Conservation (phyloP, 2,113 vertebrate species). For the Odocoileus hemionus region DNA sequence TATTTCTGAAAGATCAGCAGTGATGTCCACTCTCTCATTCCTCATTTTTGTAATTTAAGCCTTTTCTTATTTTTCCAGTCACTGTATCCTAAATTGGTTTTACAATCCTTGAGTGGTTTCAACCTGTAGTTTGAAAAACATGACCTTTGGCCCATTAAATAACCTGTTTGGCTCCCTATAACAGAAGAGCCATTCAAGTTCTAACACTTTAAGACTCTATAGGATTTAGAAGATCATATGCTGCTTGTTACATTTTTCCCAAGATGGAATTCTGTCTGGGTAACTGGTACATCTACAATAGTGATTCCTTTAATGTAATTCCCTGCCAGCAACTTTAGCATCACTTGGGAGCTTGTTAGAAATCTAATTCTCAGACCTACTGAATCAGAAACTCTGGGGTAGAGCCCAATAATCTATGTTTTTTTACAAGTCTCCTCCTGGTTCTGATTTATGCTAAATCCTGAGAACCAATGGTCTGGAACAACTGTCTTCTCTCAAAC, state of each 20-base stretch:
- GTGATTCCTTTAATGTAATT: not conserved
- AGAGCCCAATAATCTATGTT: not conserved
- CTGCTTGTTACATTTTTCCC: not conserved
- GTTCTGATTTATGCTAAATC: not conserved
- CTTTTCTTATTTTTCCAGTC: not conserved
- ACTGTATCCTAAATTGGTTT: not conserved
- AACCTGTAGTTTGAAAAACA: not conserved
- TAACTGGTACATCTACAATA: not conserved
- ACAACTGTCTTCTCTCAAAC: not conserved
- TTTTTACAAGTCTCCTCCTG: not conserved
- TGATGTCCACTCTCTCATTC: not conserved
- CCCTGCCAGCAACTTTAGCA: not conserved
- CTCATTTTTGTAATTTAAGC: not conserved
- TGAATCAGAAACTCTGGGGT: not conserved
- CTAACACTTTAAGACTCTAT: not conserved
- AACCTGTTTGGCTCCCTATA: not conserved
- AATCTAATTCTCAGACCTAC: not conserved
- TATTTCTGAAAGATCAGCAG: not conserved
- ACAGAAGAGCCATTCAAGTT: not conserved
- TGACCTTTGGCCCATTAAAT: not conserved
- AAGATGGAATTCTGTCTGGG: not conserved
- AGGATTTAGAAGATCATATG: not conserved
- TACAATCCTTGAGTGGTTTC: not conserved
- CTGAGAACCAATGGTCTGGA: not conserved
- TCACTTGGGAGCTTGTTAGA: not conserved